These are phyloP conservation scores for Mythimna loreyi DNA, from an alignment of 2,888 invertebrate species.

Conservation along the genomic window DNA sequence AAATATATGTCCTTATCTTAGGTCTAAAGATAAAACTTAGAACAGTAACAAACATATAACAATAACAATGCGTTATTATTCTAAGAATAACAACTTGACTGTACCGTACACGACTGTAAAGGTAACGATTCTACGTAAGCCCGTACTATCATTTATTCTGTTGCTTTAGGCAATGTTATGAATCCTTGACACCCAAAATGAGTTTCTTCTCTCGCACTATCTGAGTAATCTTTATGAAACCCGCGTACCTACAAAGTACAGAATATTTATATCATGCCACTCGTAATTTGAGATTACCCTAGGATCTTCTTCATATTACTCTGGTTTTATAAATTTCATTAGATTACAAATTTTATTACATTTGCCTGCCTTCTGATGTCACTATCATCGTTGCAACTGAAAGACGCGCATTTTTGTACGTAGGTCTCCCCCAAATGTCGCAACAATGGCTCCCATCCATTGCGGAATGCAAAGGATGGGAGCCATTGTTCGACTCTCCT, in stretches of 20 bases:
- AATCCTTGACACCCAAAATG: slow-evolving; percentile 23
- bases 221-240: slow-evolving; percentile 1
- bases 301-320: too few relatives aligned
- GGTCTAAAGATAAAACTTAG: neutral
- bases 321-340: neutral
- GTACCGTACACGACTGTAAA: neutral
- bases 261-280: too few relatives aligned
- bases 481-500: too few relatives aligned
- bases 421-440: too few relatives aligned
- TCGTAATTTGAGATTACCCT: too few relatives aligned
- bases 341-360: too few relatives aligned
- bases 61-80: too few relatives aligned
- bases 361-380: neutral
- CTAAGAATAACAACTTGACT: slow-evolving; percentile 3
- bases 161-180: slow-evolving; percentile 28
- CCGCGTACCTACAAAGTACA: neutral
- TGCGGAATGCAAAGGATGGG: too few relatives aligned
- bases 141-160: slow-evolving; percentile 34
- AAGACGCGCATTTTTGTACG: too few relatives aligned
- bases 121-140: slow-evolving; percentile 1
- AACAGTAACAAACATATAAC: neutral
- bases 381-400: too few relatives aligned
- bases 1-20: too few relatives aligned
- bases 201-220: slow-evolving; percentile 31
- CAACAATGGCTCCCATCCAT: too few relatives aligned